Conservation (phyloP, 2,113 vertebrate genomes). For the Heliornis fulica region DNA sequence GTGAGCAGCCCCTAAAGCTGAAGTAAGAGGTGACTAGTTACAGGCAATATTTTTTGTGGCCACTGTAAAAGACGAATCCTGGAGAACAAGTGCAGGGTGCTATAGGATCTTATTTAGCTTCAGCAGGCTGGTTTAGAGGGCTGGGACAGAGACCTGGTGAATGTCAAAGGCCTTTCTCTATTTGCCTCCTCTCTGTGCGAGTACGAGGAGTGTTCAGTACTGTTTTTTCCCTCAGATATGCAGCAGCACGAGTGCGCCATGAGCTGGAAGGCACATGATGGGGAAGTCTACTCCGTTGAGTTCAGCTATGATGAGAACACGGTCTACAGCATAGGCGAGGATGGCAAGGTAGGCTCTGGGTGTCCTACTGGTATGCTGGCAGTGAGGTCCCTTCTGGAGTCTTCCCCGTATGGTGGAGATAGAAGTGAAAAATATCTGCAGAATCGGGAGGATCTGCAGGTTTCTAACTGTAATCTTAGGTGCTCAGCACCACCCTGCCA, state of each 20-base stretch:
- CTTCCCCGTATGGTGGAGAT: neutral
- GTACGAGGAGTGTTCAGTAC: neutral
- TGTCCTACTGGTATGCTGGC: neutral
- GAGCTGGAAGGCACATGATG: conserved; percentile 93
- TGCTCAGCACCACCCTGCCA: neutral
- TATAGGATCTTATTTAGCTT: neutral
- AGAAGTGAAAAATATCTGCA: neutral
- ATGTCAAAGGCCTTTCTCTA: neutral
- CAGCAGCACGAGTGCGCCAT: conserved; percentile 94
- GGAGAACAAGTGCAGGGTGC: neutral
- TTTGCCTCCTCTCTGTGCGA: neutral
- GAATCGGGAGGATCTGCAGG: neutral
- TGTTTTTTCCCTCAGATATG: conserved; percentile 82
- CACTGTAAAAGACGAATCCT: neutral
- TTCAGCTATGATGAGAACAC: conserved; percentile 98
- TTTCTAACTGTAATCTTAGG: neutral
- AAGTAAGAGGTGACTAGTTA: neutral
- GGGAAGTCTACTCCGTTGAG: conserved; percentile 95
- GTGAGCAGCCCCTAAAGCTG: neutral
- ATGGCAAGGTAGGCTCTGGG: conserved; percentile 85
- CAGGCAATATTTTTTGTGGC: neutral
- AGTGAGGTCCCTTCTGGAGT: neutral
- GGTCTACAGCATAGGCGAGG: conserved; percentile 93
- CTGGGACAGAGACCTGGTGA: neutral
- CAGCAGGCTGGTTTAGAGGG: neutral